A percentile compares a stretch with the other conserved stretches of the same genome.
These are phyloP conservation scores for Stenurella melanura DNA, from an alignment of 2,888 invertebrate species.

Conservation along the genomic window DNA sequence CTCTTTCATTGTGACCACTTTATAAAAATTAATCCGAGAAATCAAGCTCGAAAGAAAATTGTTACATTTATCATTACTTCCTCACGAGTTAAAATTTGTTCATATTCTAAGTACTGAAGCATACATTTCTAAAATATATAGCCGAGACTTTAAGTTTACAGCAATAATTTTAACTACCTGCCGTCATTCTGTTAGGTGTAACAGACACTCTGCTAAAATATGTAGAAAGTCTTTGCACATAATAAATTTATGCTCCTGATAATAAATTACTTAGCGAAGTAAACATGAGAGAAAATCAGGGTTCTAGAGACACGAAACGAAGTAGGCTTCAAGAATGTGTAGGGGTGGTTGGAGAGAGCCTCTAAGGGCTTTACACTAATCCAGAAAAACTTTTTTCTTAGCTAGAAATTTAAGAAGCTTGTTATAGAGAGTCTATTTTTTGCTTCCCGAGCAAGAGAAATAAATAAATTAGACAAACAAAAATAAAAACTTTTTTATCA, in stretches of 20 bases:
- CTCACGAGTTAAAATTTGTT: not conserved
- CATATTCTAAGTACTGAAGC: not conserved
- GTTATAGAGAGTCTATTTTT: not conserved
- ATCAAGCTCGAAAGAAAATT: too few relatives aligned
- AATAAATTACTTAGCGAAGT: slow-evolving; percentile 32
- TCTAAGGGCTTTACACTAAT: slow-evolving; percentile 21
- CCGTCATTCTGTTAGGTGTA: slow-evolving; percentile 4
- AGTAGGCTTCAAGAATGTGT: slow-evolving; percentile 3
- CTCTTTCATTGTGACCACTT: too few relatives aligned
- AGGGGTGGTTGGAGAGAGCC: slow-evolving; percentile 5
- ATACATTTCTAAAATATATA: not conserved
- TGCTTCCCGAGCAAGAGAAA: not conserved
- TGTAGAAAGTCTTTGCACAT: slow-evolving; percentile 21
- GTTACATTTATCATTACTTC: too few relatives aligned
- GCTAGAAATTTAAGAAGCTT: not conserved
- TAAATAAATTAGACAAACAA: slow-evolving; percentile 13
- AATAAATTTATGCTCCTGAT: slow-evolving; percentile 19
- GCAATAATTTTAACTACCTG: slow-evolving; percentile 4
- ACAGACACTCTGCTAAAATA: slow-evolving; percentile 19
- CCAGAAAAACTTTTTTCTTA: slow-evolving; percentile 28
- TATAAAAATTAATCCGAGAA: too few relatives aligned
- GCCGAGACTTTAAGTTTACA: not conserved
- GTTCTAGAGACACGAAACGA: slow-evolving; percentile 11
- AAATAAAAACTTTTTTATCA: not conserved
- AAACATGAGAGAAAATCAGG: slow-evolving; percentile 23